phyloP scores from a whole-genome alignment of 2,888 invertebrate genomes.

The Spilosoma lubricipeda region DNA sequence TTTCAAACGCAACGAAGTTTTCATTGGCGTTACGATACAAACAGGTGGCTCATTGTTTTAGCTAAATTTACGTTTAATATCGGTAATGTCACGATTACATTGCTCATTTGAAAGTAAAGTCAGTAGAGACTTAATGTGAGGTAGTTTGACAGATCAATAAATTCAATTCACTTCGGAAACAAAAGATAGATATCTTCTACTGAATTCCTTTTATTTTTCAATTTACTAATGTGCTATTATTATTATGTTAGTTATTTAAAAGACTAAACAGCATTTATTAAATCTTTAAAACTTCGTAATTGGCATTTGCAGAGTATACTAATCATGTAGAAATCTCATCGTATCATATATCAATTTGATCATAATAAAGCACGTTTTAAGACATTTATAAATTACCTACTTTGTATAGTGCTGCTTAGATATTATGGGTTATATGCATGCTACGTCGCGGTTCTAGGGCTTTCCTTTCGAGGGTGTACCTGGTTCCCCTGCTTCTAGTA shows the following conservation, averaged over 20 bases:
- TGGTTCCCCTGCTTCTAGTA: too few species aligned
- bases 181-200: too few species aligned
- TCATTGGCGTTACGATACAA: not conserved
- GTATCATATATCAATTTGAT: not conserved
- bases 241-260: too few species aligned
- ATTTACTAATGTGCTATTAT: too few species aligned
- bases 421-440: too few species aligned
- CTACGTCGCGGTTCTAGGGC: too few species aligned
- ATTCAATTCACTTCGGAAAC: not conserved
- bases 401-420: too few species aligned
- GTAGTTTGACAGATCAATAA: constrained; percentile 6
- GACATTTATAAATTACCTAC: too few species aligned
- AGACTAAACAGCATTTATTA: too few species aligned
- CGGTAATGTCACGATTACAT: not conserved
- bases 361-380: too few species aligned
- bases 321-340: not conserved
- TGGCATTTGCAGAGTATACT: not conserved
- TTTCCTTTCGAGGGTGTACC: too few species aligned
- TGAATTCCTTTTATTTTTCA: too few species aligned
- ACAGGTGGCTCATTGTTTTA: constrained; percentile 10
- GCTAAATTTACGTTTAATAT: not conserved
- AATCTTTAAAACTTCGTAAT: not conserved
- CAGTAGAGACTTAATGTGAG: not conserved
- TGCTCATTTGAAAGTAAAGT: not conserved
- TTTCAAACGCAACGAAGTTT: constrained; percentile 12